phyloP scores from a whole-genome alignment of 2,888 invertebrate species.

The Altica lythri region DNA sequence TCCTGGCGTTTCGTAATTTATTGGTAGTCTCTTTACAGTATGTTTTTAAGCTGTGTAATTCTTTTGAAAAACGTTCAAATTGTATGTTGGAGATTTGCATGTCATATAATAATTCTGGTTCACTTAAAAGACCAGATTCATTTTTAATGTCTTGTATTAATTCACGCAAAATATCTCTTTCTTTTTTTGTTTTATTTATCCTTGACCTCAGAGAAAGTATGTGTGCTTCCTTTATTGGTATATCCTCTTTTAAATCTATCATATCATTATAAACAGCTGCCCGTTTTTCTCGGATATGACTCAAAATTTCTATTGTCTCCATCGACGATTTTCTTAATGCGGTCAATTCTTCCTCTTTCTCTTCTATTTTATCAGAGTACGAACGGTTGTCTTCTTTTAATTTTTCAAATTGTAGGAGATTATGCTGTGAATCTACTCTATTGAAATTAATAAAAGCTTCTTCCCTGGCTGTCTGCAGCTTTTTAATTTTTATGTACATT shows the following conservation, averaged over 20 bases:
- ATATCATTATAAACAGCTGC: constrained; percentile 53
- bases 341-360: constrained; percentile 61
- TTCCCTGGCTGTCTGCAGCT: constrained; percentile 49
- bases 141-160: constrained; percentile 55
- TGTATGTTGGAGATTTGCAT: constrained; percentile 55
- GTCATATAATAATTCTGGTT: constrained; percentile 58
- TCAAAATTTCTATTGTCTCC: constrained; percentile 59
- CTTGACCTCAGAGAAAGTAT: background rate
- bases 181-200: constrained; percentile 52
- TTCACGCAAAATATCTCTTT: constrained; percentile 55
- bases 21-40: constrained; percentile 36
- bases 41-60: constrained; percentile 36
- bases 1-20: constrained; percentile 35
- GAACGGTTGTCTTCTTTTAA: constrained; percentile 62
- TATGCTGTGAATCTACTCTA: constrained; percentile 46
- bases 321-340: constrained; percentile 58
- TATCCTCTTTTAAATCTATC: constrained; percentile 35
- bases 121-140: constrained; percentile 60
- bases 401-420: constrained; percentile 60
- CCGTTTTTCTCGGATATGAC: constrained; percentile 62
- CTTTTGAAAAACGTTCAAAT: constrained; percentile 47
- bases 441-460: constrained; percentile 51
- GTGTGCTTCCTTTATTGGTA: no score
- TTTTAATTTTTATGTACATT: constrained; percentile 49
- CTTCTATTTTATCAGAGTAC: constrained; percentile 62